These are phyloP conservation scores for Microcebus jonahi DNA, from an alignment of 2,113 vertebrate species.

Conservation along the genomic window DNA sequence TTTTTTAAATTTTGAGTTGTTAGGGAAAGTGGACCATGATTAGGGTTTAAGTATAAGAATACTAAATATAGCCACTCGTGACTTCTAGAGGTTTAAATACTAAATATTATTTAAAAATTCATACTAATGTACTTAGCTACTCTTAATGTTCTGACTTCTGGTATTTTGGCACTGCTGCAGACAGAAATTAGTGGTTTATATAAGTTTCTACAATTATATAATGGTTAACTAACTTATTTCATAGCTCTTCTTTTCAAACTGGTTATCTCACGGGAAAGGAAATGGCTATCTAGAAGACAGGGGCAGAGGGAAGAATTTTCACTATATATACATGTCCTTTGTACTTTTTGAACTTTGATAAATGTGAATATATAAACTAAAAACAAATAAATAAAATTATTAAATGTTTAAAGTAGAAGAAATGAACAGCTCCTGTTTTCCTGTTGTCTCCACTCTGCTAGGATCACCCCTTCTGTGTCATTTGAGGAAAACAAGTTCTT, in stretches of 20 bases:
- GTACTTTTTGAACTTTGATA: neutral
- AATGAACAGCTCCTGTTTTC: neutral
- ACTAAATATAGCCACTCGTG: neutral
- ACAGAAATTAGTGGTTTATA: neutral
- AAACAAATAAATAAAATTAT: neutral
- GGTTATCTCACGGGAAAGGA: neutral
- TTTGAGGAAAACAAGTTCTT: constrained; percentile 77
- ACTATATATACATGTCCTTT: neutral
- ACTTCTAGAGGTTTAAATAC: constrained; percentile 3
- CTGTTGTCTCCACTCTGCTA: constrained; percentile 52
- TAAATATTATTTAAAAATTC: constrained; percentile 42
- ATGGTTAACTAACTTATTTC: neutral
- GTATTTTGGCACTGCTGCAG: neutral
- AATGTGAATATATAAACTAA: neutral
- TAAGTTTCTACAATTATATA: neutral
- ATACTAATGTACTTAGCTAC: neutral
- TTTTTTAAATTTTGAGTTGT: neutral
- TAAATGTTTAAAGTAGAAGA: constrained; percentile 20
- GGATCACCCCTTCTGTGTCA: constrained; percentile 70
- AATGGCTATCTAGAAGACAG: neutral
- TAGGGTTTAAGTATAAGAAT: constrained; percentile 11
- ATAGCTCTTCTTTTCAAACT: constrained; percentile 26
- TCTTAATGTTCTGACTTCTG: neutral
- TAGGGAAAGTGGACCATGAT: neutral
- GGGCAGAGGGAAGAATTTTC: neutral